Base-by-base conservation (phyloP, 2,797 vertebrate genomes). In the Gymnoscopelus braueri region DNA sequence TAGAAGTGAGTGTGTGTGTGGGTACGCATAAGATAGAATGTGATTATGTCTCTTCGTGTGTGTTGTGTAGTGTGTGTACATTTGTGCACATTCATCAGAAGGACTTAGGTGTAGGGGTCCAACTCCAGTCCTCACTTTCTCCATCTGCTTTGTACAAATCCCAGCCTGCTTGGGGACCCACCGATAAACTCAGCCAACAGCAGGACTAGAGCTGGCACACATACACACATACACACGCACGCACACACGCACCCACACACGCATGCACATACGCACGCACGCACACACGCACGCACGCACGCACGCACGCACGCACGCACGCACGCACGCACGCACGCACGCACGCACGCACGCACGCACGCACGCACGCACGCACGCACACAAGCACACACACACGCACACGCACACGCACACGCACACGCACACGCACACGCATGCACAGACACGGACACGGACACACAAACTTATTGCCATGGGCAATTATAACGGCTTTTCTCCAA, bases 141-240 rank as follows among this genome's bases (percentile, higher is more conserved):
- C 32, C 59, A 63, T 58, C n/a, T 77, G 51, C 77, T 81, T 86
- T 84, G 86, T 86, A 77, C 77, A 59, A 83, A 64, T 80, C 58
- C 24, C 57, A 80, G 82, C 69, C 68, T 80, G 71, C 0, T 71
- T 26, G 26, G n/a, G 65, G 47, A 63, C 15, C 4, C 48, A 5
- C 8, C 12, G 5, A 23, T 13, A 32, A 26, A 32, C 55, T 55
- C 55, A 74, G 80, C 76, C 75, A 53, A 72, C 70, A 75, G 9
- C 49, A 15, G 50, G 54, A 75, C 68, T 59, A 2, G 3, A 66
- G 55, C 67, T 64, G 77, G 60, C 80, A 59, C 72, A 26, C 54
- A 13, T n/a, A 15, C 50, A 13, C 12, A 50, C 3, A 11, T 11
- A 13, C 3, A 1, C 3, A 9, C 49, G 2, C 49, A 11, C n/a